These are phyloP conservation scores for Pseudococcus jackbeardsleyi DNA, from an alignment of 2,888 invertebrate species.

Conservation along the genomic window DNA sequence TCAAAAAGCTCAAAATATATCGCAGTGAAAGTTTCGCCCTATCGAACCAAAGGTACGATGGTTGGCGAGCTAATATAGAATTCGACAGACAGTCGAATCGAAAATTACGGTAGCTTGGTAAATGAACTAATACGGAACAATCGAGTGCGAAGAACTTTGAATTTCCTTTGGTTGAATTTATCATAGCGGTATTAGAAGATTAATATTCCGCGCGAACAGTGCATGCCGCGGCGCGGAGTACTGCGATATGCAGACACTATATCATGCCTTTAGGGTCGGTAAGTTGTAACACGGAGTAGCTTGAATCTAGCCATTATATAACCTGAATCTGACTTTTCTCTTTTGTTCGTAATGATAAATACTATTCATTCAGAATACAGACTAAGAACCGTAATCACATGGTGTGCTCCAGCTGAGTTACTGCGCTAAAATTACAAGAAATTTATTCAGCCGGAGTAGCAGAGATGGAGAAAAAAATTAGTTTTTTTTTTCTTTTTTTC, in stretches of 20 bases:
- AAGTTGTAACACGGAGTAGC: conserved; percentile 49
- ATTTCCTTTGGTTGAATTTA: conserved; percentile 40
- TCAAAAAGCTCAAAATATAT: conserved; percentile 24
- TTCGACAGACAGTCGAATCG: conserved; percentile 39
- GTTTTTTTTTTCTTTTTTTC: not conserved
- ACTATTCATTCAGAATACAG: conserved; percentile 43
- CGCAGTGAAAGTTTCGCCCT: not conserved
- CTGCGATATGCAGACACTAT: conserved; percentile 33
- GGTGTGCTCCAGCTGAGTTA: conserved; percentile 47
- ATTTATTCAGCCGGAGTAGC: not conserved
- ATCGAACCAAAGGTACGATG: not conserved
- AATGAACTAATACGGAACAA: conserved; percentile 47
- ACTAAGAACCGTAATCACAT: conserved; percentile 47
- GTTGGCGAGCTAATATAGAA: not conserved
- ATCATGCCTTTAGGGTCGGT: conserved; percentile 49
- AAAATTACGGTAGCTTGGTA: conserved; percentile 1
- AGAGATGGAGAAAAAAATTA: not conserved
- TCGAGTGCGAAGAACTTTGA: conserved; percentile 31
- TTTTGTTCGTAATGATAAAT: conserved; percentile 49
- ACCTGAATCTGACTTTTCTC: conserved; percentile 56
- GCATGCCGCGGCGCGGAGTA: not conserved
- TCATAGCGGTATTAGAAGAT: conserved; percentile 48
- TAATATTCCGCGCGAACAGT: conserved; percentile 45
- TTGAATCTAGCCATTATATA: conserved; percentile 52
- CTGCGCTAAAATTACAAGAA: conserved; percentile 35